These are phyloP conservation scores for Macrobrachium rosenbergii DNA, from an alignment of 1,140 invertebrate species.

Conservation along the genomic window DNA sequence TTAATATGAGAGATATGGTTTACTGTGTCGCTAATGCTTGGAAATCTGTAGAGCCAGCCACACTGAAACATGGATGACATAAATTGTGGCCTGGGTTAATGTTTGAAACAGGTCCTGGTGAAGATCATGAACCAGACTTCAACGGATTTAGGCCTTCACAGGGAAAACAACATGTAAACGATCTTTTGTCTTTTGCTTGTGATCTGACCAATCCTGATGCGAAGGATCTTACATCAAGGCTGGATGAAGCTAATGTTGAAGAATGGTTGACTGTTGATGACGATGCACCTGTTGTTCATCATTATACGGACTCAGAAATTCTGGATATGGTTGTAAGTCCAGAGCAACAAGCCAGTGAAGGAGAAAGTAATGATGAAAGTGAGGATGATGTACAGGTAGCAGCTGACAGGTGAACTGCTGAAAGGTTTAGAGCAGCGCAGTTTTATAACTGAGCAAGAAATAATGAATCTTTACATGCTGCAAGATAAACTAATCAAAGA, in stretches of 20 bases:
- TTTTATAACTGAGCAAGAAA: too few species aligned
- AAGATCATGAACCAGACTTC: not conserved
- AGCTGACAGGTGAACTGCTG: too few species aligned
- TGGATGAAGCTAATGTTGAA: constrained; percentile 23
- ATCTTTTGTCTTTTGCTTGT: not conserved
- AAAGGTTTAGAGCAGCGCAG: too few species aligned
- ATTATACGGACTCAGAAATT: too few species aligned
- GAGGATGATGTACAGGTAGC: too few species aligned
- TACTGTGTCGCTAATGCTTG: constrained; percentile 13
- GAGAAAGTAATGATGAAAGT: too few species aligned
- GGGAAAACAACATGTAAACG: not conserved
- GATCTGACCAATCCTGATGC: not conserved
- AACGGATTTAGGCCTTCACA: not conserved
- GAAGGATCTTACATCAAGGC: not conserved
- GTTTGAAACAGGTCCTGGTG: not conserved
- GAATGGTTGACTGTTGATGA: too few species aligned
- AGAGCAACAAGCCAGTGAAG: too few species aligned
- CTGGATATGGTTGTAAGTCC: too few species aligned
- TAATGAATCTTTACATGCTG: too few species aligned
- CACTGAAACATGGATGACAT: constrained; percentile 29
- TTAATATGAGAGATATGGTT: constrained; percentile 9
- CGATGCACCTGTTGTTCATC: not conserved
- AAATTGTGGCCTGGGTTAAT: constrained; percentile 24
- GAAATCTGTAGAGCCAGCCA: not conserved
- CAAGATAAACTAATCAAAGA: too few species aligned